Base-by-base conservation (phyloP, 1,140 invertebrate genomes). In the Psilanteris sp. region DNA sequence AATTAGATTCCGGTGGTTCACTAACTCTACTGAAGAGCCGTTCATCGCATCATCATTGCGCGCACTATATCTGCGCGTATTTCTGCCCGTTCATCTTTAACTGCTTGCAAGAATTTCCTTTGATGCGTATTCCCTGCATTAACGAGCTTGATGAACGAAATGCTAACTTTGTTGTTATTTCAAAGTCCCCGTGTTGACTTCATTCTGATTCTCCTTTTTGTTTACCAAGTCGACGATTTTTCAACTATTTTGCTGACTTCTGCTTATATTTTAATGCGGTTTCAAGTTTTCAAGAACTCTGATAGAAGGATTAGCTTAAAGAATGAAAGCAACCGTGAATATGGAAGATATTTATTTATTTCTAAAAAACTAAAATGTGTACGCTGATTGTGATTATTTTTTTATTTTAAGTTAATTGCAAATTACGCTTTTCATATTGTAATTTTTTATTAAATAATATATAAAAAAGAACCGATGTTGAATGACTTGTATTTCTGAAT, bases 121-220 rank as follows among this genome's bases (percentile, higher is more conserved):
- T 86, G 85, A 86, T 83, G 80, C 80, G 73, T 83, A 84, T 83
- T 84, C 75, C 78, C 62, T 75, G 75, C 79, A 87, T 85, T 85
- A 85, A 83, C 77, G 79, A 84, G 80, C 71, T 83, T 85, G 82
- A 85, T 79, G 82, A 84, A 79, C 78, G 79, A 76, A 79, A 83
- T 76, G 79, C 73, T 87, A 86, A 87, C 84, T 87, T 86, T 81
- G 85, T 86, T 86, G 84, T 86, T 86, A 81, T 84, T 85, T 87
- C 84, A 87, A 87, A 85, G 83, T 81, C 77, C 24, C 36, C 66
- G 64, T 70, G 34, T 37, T 31, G 36, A 79, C 64, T 77, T 79
- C 68, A 55, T 50, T 76, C 52, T 14, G 31, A 50, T 11, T 36
- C 50, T 22, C 44, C 22, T 62, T 31, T 22, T 54, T 22, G 15